Percentiles rank a stretch among this genome's conserved stretches.
phyloP scores from a whole-genome alignment of 2,113 vertebrate species.

The Pachyramphus minor region DNA sequence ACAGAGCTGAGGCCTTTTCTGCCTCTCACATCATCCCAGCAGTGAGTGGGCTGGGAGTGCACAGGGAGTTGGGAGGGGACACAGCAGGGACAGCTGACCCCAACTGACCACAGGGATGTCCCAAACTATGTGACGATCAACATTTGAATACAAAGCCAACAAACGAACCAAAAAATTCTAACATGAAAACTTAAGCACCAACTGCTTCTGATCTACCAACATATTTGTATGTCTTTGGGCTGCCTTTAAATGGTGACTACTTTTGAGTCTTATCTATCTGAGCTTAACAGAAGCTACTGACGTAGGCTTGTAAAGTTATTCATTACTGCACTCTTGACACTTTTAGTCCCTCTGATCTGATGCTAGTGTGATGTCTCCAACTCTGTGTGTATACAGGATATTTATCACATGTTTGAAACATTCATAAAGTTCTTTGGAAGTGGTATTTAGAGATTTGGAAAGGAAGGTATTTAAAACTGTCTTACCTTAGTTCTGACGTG shows the following conservation, averaged over 20 bases:
- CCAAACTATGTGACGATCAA: not conserved
- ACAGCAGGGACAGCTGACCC: not conserved
- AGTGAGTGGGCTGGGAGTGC: not conserved
- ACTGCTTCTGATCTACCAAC: not conserved
- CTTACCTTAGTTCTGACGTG: not conserved
- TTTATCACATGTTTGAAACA: not conserved
- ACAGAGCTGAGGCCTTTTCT: not conserved
- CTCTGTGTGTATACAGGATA: not conserved
- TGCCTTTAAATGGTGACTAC: not conserved
- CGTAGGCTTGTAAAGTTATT: not conserved
- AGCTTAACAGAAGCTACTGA: not conserved
- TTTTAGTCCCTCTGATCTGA: not conserved
- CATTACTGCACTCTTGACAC: not conserved
- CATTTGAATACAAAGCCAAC: not conserved
- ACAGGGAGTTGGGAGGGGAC: not conserved
- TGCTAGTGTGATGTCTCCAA: not conserved
- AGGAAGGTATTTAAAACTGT: not conserved
- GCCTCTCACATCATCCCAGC: not conserved
- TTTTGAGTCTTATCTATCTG: not conserved
- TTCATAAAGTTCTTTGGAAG: not conserved
- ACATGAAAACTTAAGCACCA: not conserved
- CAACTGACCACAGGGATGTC: not conserved
- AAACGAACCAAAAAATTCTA: not conserved
- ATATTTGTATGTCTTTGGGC: not conserved
- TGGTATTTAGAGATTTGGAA: not conserved